These are phyloP conservation scores for Agrotis segetum DNA, from an alignment of 2,888 invertebrate genomes.

Conservation along the genomic window DNA sequence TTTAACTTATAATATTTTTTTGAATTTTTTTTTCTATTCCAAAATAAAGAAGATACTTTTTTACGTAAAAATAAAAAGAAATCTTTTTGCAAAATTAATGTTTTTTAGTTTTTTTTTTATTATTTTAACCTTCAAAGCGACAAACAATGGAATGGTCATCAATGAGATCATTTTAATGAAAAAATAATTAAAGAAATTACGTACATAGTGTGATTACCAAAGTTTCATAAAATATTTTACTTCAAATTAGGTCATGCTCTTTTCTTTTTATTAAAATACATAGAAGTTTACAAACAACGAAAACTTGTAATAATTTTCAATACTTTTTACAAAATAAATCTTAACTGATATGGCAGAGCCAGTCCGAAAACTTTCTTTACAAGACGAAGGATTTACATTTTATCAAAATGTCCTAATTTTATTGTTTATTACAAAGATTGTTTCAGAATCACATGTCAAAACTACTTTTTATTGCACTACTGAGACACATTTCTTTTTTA, in stretches of 20 bases:
- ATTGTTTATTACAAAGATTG: conserved; percentile 52
- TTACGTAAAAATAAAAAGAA: conserved; percentile 5
- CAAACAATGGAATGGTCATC: conserved; percentile 56
- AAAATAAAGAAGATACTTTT: conserved; percentile 36
- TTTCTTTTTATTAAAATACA: conserved; percentile 49
- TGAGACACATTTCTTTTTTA: conserved; percentile 36
- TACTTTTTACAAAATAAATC: conserved; percentile 43
- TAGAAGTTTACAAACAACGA: conserved; percentile 36
- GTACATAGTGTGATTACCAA: conserved; percentile 57
- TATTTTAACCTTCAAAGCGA: conserved; percentile 18
- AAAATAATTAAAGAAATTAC: conserved; percentile 46
- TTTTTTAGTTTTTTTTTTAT: conserved; percentile 33
- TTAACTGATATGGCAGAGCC: conserved; percentile 61
- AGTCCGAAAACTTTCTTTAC: conserved; percentile 48
- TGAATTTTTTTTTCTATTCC: conserved; percentile 2
- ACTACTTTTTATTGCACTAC: conserved; percentile 52
- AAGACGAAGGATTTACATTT: conserved; percentile 50
- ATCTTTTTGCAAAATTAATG: conserved; percentile 9
- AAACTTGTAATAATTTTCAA: conserved; percentile 46
- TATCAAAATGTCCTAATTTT: conserved; percentile 60
- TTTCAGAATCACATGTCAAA: conserved; percentile 53
- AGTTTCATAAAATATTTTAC: conserved; percentile 23
- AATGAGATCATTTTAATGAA: conserved; percentile 65
- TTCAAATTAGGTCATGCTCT: conserved; percentile 59
- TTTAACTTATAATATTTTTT: not conserved